Conservation (phyloP, 2,113 vertebrate species). For the Oreochromis aureus region DNA sequence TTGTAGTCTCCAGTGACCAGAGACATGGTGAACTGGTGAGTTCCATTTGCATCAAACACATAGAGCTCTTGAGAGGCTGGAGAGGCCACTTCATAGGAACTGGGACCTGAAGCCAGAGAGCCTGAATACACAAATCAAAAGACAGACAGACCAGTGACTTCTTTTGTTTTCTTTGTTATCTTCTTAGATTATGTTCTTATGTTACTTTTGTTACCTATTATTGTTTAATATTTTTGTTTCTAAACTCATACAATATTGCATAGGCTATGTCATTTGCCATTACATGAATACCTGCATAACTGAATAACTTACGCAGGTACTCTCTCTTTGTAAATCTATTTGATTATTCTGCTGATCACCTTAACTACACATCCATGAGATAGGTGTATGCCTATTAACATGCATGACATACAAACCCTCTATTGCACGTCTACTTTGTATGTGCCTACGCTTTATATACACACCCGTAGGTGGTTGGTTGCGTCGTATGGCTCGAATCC, state of each 20-base stretch:
- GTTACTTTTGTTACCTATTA: background rate
- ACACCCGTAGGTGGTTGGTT: conserved; percentile 83
- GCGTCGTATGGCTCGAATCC: conserved; percentile 87
- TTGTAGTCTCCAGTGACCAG: conserved; percentile 93
- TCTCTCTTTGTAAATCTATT: background rate
- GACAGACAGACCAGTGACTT: background rate
- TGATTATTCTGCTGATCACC: background rate
- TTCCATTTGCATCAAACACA: conserved; percentile 92
- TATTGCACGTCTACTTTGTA: background rate
- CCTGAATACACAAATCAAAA: conserved; percentile 11
- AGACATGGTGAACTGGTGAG: conserved; percentile 93
- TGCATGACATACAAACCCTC: accelerated
- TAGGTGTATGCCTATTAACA: background rate
- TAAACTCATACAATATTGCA: background rate
- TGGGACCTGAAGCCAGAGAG: conserved; percentile 71
- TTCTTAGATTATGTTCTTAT: background rate
- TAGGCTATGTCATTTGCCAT: background rate
- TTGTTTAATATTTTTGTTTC: background rate
- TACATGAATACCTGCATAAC: background rate
- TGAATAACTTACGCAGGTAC: background rate
- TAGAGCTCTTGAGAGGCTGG: conserved; percentile 93
- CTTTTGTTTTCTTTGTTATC: background rate
- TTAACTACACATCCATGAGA: background rate
- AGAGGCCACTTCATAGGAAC: conserved; percentile 90
- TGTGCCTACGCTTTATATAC: background rate